These are phyloP conservation scores for Fratercula arctica DNA, from an alignment of 2,797 vertebrate genomes.

Conservation along the genomic window DNA sequence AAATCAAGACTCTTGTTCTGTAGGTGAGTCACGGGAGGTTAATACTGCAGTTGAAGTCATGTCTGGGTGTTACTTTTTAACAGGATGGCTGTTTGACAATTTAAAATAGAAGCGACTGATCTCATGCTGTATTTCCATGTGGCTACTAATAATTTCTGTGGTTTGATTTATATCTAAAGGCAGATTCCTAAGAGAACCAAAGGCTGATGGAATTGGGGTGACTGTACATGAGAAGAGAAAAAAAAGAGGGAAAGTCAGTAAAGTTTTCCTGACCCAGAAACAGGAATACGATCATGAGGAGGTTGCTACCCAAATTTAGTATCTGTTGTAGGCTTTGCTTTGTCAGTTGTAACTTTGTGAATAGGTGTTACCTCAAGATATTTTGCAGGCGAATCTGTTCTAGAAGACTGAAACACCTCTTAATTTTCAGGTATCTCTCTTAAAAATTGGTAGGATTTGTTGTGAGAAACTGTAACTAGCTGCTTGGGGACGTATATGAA, in stretches of 20 bases:
- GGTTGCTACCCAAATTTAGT: not conserved
- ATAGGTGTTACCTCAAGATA: not conserved
- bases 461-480: slow-evolving; percentile 25
- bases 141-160: not conserved
- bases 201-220: not conserved
- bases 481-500: not conserved
- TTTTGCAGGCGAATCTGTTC: slow-evolving; percentile 2
- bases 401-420: not conserved
- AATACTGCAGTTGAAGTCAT: not conserved
- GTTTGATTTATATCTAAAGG: not conserved
- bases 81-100: not conserved
- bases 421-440: not conserved
- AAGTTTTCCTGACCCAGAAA: not conserved
- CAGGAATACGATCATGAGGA: not conserved
- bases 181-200: not conserved
- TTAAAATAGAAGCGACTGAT: not conserved
- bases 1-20: not conserved
- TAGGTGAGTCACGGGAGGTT: not conserved
- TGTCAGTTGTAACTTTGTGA: not conserved
- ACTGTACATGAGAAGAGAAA: not conserved
- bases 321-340: not conserved
- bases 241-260: not conserved
- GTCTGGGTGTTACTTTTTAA: not conserved
- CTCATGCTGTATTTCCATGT: not conserved
- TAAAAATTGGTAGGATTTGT: slow-evolving; percentile 26